A percentile compares a stretch with the other conserved stretches of the same genome.
These are phyloP conservation scores for Salvelinus sp. DNA, from an alignment of 2,113 vertebrate genomes.

Conservation along the genomic window DNA sequence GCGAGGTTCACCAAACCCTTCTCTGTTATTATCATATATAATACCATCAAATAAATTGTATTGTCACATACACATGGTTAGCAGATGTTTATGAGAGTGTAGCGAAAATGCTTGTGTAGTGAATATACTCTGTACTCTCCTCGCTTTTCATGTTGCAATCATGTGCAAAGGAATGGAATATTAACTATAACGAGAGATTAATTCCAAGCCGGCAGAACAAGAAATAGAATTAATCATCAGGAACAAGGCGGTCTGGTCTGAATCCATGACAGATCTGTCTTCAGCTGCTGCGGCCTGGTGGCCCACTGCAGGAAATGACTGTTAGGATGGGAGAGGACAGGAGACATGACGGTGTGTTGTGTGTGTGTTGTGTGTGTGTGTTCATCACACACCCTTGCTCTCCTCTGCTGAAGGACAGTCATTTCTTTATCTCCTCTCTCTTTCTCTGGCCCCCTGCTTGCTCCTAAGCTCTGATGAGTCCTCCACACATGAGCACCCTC, in stretches of 20 bases:
- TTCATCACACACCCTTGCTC: constrained; percentile 2
- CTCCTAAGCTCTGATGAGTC: constrained; percentile 78
- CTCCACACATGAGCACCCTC: constrained; percentile 76
- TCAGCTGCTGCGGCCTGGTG: not conserved
- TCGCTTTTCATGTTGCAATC: constrained; percentile 50
- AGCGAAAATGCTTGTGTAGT: not conserved
- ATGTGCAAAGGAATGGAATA: constrained; percentile 54
- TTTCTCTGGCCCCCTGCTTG: constrained; percentile 62
- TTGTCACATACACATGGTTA: too few relatives aligned
- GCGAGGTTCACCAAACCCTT: too few relatives aligned
- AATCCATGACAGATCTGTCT: constrained; percentile 44
- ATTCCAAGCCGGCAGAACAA: constrained; percentile 64
- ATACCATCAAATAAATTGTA: too few relatives aligned
- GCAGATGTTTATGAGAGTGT: too few relatives aligned
- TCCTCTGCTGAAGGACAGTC: constrained; percentile 45
- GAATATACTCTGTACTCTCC: not conserved
- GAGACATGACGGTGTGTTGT: not conserved
- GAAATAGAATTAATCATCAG: constrained; percentile 70
- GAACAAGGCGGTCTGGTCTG: constrained; percentile 44
- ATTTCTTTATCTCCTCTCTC: constrained; percentile 17
- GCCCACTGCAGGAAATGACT: too few relatives aligned
- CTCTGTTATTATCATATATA: too few relatives aligned
- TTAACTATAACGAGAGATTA: constrained; percentile 71
- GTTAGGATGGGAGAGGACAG: too few relatives aligned
- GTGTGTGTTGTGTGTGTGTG: constrained; percentile 2